These are phyloP conservation scores for Sander vitreus DNA, from an alignment of 2,113 vertebrate species.

Conservation along the genomic window DNA sequence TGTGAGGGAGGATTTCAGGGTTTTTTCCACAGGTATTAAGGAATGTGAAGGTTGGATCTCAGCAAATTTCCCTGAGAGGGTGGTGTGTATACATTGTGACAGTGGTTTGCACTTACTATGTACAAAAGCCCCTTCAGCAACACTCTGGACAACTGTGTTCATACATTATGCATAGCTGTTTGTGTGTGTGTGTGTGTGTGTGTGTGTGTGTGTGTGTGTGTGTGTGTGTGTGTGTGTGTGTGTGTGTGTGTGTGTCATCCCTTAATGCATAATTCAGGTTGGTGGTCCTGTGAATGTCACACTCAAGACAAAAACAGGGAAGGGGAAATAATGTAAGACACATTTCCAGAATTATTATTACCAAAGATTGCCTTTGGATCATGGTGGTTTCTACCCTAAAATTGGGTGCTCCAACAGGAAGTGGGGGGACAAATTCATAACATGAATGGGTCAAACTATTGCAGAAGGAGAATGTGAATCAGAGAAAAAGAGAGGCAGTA, in stretches of 20 bases:
- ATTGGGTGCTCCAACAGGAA: background rate
- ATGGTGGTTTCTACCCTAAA: background rate
- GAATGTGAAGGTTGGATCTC: slow-evolving; percentile 34
- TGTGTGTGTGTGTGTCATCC: slow-evolving; percentile 30
- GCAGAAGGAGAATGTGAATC: slow-evolving; percentile 5
- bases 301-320: slow-evolving; percentile 11
- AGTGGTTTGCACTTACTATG: slow-evolving; percentile 24
- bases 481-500: background rate
- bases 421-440: background rate
- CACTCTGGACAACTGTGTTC: slow-evolving; percentile 32
- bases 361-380: background rate
- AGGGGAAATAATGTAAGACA: background rate
- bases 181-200: slow-evolving; percentile 10
- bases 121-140: slow-evolving; percentile 37
- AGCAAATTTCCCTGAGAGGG: slow-evolving; percentile 31
- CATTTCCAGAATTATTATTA: slow-evolving; percentile 11
- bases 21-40: slow-evolving; percentile 66
- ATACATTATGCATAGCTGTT: slow-evolving; percentile 56
- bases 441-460: slow-evolving; percentile 4
- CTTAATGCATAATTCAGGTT: slow-evolving; percentile 55
- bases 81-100: slow-evolving; percentile 22
- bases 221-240: background rate
- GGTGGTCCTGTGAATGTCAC: slow-evolving; percentile 30
- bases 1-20: slow-evolving; percentile 54
- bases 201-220: too few species aligned